Evolutionary conservation across 2,797 vertebrate genomes (phyloP), one percentile per base, ranked within the genome.

Genomic region (Parotocinclus haroldoi): DNA sequence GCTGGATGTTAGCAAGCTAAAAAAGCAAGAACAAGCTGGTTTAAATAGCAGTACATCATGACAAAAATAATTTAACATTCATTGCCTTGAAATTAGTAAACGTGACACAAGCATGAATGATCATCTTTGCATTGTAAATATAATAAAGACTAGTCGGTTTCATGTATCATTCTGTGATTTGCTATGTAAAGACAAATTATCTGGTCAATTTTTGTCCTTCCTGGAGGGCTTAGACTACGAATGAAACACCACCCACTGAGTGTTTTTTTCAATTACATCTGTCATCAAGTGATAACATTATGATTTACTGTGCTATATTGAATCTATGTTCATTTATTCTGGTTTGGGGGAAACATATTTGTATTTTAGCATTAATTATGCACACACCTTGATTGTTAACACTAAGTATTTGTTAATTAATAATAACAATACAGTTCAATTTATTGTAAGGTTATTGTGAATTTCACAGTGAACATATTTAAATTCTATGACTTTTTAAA

Each of bases 181-280:
- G 36, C 57, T 59, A 37, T 51, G 46, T 52, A 61, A 61, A 72
- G 73, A 75, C 48, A 66, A 58, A 75, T 72, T 66, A 75, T 44
- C 16, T 54, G 73, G 71, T 66, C 58, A 14, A 60, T 72, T 59
- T 63, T 14, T 61, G 40, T 65, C 69, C 58, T 61, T 68, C 66
- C 54, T 64, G 60, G 60, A 70, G 73, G 72, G 72, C 66, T 75
- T 61, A 71, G 66, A 51, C 66, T 93, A 92, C 87, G 92, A 95
- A 94, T 93, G 92, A 94, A 92, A 93, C 90, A 91, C 81, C 86
- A 89, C 92, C 90, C 92, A 84, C 83, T 89, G 89, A 98, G 96
- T 98, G 93, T 95, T 93, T 95, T 96, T 99, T 97, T 98, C 96
- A 99, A 98, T 99, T 99, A 98, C 91, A 92, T 92, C 93, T 98